Percentiles rank a stretch among this genome's conserved stretches.
phyloP scores from a whole-genome alignment of 2,797 vertebrate genomes.

The Ctenopoma multispine region DNA sequence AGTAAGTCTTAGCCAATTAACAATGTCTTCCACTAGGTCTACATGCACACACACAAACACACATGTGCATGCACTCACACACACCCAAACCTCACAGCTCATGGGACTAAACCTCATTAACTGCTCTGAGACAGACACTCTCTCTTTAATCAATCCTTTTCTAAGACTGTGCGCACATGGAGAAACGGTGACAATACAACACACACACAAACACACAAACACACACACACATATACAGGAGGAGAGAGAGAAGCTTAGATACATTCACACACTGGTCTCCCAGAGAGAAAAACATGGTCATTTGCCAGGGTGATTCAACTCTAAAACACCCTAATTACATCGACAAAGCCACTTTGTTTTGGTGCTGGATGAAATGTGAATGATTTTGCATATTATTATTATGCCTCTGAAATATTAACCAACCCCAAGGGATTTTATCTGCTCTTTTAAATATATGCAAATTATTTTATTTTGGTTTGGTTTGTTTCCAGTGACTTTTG shows the following conservation, averaged over 20 bases:
- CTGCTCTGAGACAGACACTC: conserved; percentile 87
- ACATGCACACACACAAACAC: conserved; percentile 66
- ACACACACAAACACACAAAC: conserved; percentile 54
- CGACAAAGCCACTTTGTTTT: conserved; percentile 85
- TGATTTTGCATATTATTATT: conserved; percentile 88
- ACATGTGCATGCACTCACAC: conserved; percentile 55
- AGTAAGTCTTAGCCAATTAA: conserved; percentile 86
- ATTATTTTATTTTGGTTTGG: conserved; percentile 86
- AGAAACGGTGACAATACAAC: conserved; percentile 83
- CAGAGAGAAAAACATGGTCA: conserved; percentile 83
- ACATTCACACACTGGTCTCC: conserved; percentile 73
- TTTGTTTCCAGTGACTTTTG: conserved; percentile 85
- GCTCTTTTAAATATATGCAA: conserved; percentile 87
- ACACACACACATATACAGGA: conserved; percentile 21
- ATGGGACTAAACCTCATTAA: conserved; percentile 89
- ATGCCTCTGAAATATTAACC: conserved; percentile 87
- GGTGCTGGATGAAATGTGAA: conserved; percentile 83
- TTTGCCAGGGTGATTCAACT: conserved; percentile 85
- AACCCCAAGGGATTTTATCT: conserved; percentile 83
- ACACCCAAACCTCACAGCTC: conserved; percentile 76
- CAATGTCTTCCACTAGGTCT: conserved; percentile 79
- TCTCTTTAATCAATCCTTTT: conserved; percentile 89
- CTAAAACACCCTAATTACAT: conserved; percentile 84
- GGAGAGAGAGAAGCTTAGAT: conserved; percentile 55
- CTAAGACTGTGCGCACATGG: conserved; percentile 80